phyloP scores from a whole-genome alignment of 2,797 vertebrate genomes.

The Fratercula arctica region DNA sequence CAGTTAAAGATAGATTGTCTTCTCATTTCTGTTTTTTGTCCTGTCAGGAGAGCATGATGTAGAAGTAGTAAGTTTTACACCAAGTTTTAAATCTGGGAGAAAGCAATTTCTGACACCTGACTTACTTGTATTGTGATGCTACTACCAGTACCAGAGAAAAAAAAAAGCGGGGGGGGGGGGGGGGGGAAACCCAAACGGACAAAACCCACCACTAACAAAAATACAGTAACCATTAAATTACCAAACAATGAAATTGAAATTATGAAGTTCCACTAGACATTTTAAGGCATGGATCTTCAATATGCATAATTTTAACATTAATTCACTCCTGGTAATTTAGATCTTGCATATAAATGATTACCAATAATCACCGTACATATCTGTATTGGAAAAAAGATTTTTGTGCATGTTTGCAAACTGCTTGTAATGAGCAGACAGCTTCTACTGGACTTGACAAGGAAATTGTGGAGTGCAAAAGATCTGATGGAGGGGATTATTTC shows the following conservation, averaged over 20 bases:
- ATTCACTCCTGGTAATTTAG: neutral
- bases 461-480: neutral
- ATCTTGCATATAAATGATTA: neutral
- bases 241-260: neutral
- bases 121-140: neutral
- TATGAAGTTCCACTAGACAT: neutral
- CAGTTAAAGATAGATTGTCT: neutral
- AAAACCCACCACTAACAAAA: neutral
- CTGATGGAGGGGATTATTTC: neutral
- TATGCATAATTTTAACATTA: neutral
- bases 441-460: neutral
- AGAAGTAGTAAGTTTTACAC: neutral
- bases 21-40: neutral
- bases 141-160: neutral
- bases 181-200: no score
- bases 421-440: neutral
- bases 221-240: neutral
- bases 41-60: neutral
- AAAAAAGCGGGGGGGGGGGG: no score
- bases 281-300: neutral
- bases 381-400: neutral
- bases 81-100: neutral
- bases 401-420: neutral
- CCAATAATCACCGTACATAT: rapidly evolving
- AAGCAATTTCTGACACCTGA: neutral